Evolutionary conservation across 2,888 invertebrate genomes (phyloP).

Genomic region (Coleophora flavipennella): DNA sequence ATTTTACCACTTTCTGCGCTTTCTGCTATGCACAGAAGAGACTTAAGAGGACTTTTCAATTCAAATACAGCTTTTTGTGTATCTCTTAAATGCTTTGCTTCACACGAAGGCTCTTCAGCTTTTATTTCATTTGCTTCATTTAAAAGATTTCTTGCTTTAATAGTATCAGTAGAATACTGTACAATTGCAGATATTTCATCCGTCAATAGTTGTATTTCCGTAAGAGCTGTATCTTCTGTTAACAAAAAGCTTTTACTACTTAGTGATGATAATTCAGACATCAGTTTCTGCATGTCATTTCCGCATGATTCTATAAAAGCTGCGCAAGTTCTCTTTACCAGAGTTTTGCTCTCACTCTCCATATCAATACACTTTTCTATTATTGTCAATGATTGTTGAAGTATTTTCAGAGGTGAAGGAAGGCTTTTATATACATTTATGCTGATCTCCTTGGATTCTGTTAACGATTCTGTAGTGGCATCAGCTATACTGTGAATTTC

Average conservation of each 20-base stretch:
- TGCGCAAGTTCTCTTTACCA: slow-evolving; percentile 79
- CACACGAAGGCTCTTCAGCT: slow-evolving; percentile 34
- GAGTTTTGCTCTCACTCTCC: slow-evolving; percentile 76
- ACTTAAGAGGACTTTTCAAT: slow-evolving; percentile 45
- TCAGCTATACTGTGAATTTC: slow-evolving; percentile 76
- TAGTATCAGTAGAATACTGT: slow-evolving; percentile 67
- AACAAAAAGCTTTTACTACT: slow-evolving; percentile 57
- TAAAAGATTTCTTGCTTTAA: slow-evolving; percentile 54
- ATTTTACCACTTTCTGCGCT: slow-evolving; percentile 36
- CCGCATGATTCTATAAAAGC: slow-evolving; percentile 76
- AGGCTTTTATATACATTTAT: slow-evolving; percentile 71
- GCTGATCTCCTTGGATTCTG: slow-evolving; percentile 47
- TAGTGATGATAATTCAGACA: slow-evolving; percentile 56
- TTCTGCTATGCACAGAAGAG: slow-evolving; percentile 45
- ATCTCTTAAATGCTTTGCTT: slow-evolving; percentile 46
- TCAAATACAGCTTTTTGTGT: slow-evolving; percentile 59
- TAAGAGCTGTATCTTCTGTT: slow-evolving; percentile 42
- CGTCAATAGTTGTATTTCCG: slow-evolving; percentile 55
- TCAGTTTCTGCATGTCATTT: slow-evolving; percentile 65
- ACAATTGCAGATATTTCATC: slow-evolving; percentile 65
- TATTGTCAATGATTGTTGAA: slow-evolving; percentile 77
- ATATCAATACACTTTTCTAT: slow-evolving; percentile 80
- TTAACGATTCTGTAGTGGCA: slow-evolving; percentile 58
- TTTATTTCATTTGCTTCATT: slow-evolving; percentile 47
- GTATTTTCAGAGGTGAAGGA: slow-evolving; percentile 71